Percentiles rank a stretch among this genome's conserved stretches.
phyloP scores from a whole-genome alignment of 37 sponge, comb jelly and placozoan species.

The Eunapius fragilis region DNA sequence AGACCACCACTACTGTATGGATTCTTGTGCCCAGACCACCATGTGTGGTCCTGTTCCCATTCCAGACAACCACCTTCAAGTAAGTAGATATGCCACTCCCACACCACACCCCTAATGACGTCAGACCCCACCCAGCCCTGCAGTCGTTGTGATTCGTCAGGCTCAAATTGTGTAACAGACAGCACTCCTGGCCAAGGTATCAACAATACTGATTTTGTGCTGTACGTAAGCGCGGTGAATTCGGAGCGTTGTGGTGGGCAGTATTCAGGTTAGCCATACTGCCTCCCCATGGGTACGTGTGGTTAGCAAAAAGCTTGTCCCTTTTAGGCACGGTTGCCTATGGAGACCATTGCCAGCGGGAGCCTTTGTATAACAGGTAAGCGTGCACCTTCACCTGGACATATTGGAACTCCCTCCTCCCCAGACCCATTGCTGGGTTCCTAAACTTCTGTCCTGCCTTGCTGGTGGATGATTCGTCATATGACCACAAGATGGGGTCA shows the following conservation, averaged over 20 bases:
- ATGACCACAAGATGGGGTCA: neutral
- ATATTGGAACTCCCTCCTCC: too few relatives aligned
- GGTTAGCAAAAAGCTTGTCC: neutral
- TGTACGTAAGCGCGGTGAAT: slow-evolving; percentile 36
- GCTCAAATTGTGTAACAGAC: neutral
- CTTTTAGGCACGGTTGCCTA: neutral
- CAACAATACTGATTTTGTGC: slow-evolving; percentile 24
- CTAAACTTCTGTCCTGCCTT: slow-evolving; percentile 40
- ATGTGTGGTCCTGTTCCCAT: slow-evolving; percentile 42
- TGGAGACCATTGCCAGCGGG: slow-evolving; percentile 59
- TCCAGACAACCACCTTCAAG: slow-evolving; percentile 38
- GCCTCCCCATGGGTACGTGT: neutral
- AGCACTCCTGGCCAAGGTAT: neutral
- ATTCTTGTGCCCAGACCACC: slow-evolving; percentile 6
- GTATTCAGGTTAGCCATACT: neutral
- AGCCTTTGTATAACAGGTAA: slow-evolving; percentile 37
- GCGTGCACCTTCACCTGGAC: too few relatives aligned
- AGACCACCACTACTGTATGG: slow-evolving; percentile 14
- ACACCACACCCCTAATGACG: neutral
- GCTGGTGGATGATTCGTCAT: neutral
- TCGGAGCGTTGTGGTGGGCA: neutral
- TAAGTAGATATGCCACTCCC: neutral
- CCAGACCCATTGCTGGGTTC: slow-evolving; percentile 55
- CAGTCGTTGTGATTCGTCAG: neutral
- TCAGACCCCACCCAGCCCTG: neutral